phyloP scores from a whole-genome alignment of 1,140 invertebrate species.

The Trichonephila inaurata region DNA sequence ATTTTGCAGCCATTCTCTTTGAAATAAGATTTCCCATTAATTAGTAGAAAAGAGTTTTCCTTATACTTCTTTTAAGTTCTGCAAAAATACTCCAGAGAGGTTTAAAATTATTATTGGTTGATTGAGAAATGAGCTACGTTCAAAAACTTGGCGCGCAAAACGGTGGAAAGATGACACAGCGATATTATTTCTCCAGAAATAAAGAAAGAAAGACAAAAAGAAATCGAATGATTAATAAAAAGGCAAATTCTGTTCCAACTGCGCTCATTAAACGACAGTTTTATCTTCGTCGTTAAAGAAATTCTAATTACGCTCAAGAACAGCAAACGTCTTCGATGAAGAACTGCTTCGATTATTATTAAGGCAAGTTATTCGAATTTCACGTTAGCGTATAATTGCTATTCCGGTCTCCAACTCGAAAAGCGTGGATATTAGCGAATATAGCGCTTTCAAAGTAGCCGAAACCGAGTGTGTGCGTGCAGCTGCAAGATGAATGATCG shows the following conservation, averaged over 20 bases:
- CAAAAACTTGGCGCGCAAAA: not conserved
- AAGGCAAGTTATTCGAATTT: not conserved
- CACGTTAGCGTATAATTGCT: not conserved
- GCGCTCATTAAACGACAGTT: slow-evolving; percentile 12
- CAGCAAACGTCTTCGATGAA: not conserved
- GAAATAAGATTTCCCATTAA: not conserved
- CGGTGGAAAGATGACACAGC: not conserved
- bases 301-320: not conserved
- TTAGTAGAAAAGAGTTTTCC: not conserved
- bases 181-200: not conserved
- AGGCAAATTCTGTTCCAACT: not conserved
- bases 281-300: not conserved
- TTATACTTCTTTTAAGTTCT: not conserved
- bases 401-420: not conserved
- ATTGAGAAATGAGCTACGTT: not conserved
- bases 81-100: not conserved
- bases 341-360: slow-evolving; percentile 1
- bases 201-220: not conserved
- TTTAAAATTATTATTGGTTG: not conserved
- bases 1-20: not conserved
- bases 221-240: not conserved
- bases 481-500: slow-evolving; percentile 40
- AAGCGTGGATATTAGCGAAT: slow-evolving; percentile 9
- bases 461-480: not conserved
- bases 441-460: not conserved